Conservation (phyloP, 1,140 invertebrate species). For the Temnothorax nylanderi region DNA sequence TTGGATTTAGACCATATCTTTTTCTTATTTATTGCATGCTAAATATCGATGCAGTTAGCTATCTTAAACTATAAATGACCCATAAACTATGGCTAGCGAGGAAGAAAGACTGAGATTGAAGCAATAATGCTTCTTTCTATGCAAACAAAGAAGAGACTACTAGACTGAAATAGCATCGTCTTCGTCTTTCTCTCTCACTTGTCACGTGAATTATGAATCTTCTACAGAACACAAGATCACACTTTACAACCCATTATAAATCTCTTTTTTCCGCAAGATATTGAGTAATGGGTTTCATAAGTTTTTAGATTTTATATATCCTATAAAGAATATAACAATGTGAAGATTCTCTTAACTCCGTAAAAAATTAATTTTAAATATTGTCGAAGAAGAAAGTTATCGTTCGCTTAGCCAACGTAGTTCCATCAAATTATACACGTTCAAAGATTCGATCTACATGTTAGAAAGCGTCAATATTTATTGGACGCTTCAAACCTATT, state of each 20-base stretch:
- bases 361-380: constrained; percentile 1
- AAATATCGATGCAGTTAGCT: background rate
- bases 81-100: constrained; percentile 5
- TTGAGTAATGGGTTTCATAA: background rate
- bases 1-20: background rate
- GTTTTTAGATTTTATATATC: background rate
- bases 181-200: constrained; percentile 15
- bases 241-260: background rate
- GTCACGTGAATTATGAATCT: background rate
- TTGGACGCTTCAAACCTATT: background rate
- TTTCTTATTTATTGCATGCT: background rate
- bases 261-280: background rate
- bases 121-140: constrained; percentile 13
- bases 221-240: background rate
- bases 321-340: background rate
- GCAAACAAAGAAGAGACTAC: constrained; percentile 2
- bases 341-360: background rate
- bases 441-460: background rate
- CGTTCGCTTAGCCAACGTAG: background rate
- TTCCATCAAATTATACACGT: background rate
- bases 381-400: background rate
- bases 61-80: background rate
- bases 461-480: background rate
- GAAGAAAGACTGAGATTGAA: constrained; percentile 33
- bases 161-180: constrained; percentile 23